phyloP scores from a whole-genome alignment of 2,888 invertebrate species.

The Plemyria rubiginata region DNA sequence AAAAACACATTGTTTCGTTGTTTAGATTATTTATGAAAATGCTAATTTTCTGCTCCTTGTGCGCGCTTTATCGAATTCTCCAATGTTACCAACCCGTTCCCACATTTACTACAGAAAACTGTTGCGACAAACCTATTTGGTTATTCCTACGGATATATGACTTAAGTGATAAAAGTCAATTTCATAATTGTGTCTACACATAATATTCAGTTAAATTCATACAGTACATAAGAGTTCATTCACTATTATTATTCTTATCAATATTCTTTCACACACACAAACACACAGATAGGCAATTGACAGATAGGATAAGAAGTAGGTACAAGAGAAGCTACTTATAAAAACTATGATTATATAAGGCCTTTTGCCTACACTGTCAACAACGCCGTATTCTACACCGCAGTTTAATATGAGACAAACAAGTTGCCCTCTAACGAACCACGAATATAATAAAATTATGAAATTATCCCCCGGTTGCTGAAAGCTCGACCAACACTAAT shows the following conservation, averaged over 20 bases:
- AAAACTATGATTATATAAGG: constrained; percentile 21
- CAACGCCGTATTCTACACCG: constrained; percentile 4
- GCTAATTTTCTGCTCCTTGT: background rate
- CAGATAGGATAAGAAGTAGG: constrained; percentile 37
- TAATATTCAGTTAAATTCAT: constrained; percentile 6
- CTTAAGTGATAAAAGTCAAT: constrained; percentile 7
- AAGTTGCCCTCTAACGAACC: too few species aligned
- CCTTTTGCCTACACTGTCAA: constrained; percentile 7
- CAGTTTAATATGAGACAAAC: background rate
- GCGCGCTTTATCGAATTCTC: constrained; percentile 19
- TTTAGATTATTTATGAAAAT: too few species aligned
- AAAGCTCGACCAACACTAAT: too few species aligned
- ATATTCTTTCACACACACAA: constrained; percentile 23
- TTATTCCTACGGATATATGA: background rate
- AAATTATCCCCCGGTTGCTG: too few species aligned
- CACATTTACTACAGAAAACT: constrained; percentile 7
- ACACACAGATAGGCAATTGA: constrained; percentile 40
- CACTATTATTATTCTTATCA: constrained; percentile 11
- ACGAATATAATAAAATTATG: too few species aligned
- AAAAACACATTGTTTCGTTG: background rate
- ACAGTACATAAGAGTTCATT: constrained; percentile 13
- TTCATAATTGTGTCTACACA: constrained; percentile 2
- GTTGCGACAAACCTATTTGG: constrained; percentile 8
- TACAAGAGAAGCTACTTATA: constrained; percentile 23
- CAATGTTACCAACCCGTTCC: constrained; percentile 11